These are phyloP conservation scores for Macrotus californicus DNA, from an alignment of 2,113 vertebrate species.

Conservation along the genomic window DNA sequence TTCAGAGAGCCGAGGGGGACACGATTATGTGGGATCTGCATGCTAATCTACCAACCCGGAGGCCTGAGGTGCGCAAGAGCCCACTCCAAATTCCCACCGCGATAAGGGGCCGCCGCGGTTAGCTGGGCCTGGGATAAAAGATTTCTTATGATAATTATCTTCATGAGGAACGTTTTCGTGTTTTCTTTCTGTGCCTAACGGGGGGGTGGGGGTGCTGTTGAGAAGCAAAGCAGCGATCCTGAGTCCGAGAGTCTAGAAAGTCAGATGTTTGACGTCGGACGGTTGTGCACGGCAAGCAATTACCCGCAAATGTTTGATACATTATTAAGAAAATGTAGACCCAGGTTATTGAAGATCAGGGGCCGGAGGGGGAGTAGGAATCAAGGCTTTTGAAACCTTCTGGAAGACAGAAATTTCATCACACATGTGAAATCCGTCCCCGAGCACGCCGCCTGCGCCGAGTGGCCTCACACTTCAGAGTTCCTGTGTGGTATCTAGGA, in stretches of 20 bases:
- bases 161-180: conserved; percentile 79
- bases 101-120: conserved; percentile 86
- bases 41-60: conserved; percentile 92
- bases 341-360: conserved; percentile 34
- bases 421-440: background rate
- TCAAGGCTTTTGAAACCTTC: background rate
- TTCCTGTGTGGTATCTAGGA: background rate
- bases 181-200: conserved; percentile 73
- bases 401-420: conserved; percentile 37
- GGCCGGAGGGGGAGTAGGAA: background rate
- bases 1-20: conserved; percentile 89
- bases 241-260: conserved; percentile 66
- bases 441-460: accelerated
- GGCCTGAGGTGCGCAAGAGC: conserved; percentile 89
- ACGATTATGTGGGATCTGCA: conserved; percentile 95
- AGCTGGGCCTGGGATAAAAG: conserved; percentile 78
- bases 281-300: conserved; percentile 73
- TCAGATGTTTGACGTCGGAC: conserved; percentile 77
- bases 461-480: background rate
- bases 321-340: conserved; percentile 67
- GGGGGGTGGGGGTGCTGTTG: conserved; percentile 43
- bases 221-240: conserved; percentile 54
- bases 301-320: conserved; percentile 68
- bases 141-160: conserved; percentile 86
- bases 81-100: conserved; percentile 91